These are phyloP conservation scores for Taxidea taxus DNA, from an alignment of 2,113 vertebrate species.

Conservation along the genomic window DNA sequence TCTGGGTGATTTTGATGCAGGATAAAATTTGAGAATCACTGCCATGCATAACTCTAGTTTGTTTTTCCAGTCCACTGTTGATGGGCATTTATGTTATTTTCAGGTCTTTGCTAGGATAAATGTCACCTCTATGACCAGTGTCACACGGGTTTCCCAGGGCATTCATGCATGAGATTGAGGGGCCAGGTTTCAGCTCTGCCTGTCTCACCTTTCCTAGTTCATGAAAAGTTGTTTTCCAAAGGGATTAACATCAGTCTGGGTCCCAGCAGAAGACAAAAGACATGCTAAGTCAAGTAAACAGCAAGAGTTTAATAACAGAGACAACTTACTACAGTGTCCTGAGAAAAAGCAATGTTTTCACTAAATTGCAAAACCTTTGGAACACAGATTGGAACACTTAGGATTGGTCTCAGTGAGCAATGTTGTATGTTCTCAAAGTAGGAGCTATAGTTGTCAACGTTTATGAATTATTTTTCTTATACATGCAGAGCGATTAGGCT, in stretches of 20 bases:
- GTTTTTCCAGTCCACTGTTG: not conserved
- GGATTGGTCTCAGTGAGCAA: not conserved
- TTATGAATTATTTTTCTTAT: not conserved
- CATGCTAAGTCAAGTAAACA: not conserved
- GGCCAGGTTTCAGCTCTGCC: too few species aligned
- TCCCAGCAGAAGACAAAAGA: not conserved
- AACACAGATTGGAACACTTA: not conserved
- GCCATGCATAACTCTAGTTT: fast-evolving
- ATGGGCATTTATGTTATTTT: too few species aligned
- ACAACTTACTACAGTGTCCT: fast-evolving
- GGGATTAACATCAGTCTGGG: too few species aligned
- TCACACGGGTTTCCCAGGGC: not conserved
- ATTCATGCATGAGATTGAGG: not conserved
- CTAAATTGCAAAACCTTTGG: not conserved
- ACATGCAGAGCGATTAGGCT: not conserved
- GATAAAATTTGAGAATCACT: not conserved
- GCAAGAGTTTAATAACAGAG: not conserved
- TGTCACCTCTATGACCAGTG: not conserved
- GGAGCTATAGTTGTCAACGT: fast-evolving
- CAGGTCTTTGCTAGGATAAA: not conserved
- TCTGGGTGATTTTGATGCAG: not conserved
- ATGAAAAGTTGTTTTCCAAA: not conserved
- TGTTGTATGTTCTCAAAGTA: not conserved
- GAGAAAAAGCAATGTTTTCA: not conserved
- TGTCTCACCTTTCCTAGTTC: not conserved